Percentiles rank a stretch among this genome's conserved stretches.
These are phyloP conservation scores for Nasua narica DNA, from an alignment of 2,797 vertebrate genomes.

Conservation along the genomic window DNA sequence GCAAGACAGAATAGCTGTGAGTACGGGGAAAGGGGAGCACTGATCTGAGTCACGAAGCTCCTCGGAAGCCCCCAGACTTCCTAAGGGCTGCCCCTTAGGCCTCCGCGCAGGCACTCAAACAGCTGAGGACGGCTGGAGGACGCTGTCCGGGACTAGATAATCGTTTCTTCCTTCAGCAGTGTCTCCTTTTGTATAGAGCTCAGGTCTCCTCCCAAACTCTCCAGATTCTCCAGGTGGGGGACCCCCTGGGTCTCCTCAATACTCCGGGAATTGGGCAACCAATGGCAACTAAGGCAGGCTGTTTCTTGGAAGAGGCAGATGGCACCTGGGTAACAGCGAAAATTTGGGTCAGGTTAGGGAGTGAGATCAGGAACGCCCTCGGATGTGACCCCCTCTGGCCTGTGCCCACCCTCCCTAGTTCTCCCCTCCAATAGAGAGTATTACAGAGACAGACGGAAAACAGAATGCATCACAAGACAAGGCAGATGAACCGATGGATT, in stretches of 20 bases:
- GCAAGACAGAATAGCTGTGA: background rate
- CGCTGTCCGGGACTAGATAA: background rate
- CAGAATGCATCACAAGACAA: background rate
- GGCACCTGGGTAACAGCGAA: slow-evolving; percentile 41
- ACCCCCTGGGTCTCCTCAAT: background rate
- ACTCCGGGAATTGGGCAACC: background rate
- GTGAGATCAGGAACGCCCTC: background rate
- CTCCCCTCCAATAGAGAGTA: background rate
- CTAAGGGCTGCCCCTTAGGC: too few relatives aligned
- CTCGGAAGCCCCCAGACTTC: background rate
- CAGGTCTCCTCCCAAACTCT: slow-evolving; percentile 34
- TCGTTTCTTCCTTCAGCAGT: slow-evolving; percentile 22
- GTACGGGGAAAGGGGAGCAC: background rate
- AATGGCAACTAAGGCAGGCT: background rate
- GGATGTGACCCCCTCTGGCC: background rate
- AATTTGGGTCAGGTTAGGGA: background rate
- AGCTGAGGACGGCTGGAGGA: background rate
- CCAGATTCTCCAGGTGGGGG: background rate
- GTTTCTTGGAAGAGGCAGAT: slow-evolving; percentile 53
- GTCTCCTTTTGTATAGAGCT: slow-evolving; percentile 36
- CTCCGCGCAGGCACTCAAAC: background rate
- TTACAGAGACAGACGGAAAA: background rate
- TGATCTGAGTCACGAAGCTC: background rate
- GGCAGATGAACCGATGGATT: background rate
- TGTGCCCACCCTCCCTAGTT: background rate